These are phyloP conservation scores for Mellivora capensis DNA, from an alignment of 2,113 vertebrate genomes.

Conservation along the genomic window DNA sequence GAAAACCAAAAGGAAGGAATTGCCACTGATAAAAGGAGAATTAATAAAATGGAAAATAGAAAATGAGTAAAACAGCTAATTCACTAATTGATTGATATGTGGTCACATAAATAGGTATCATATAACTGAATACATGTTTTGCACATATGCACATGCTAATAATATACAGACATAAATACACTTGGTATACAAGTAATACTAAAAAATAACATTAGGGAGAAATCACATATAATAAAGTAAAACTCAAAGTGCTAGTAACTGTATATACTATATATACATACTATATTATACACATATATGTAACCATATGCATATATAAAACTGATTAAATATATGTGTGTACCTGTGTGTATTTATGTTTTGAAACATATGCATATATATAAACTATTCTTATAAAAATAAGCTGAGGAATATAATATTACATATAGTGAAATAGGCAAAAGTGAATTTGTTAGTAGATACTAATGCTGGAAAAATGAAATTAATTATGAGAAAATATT, in stretches of 20 bases:
- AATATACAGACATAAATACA: neutral
- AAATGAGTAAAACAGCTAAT: neutral
- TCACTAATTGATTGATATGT: neutral
- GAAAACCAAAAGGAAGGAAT: neutral
- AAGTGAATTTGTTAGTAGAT: neutral
- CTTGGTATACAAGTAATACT: neutral
- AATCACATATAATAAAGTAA: neutral
- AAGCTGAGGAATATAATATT: neutral
- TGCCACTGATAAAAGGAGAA: neutral
- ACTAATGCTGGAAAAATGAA: neutral
- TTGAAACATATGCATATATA: neutral
- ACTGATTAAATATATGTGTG: neutral
- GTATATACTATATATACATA: neutral
- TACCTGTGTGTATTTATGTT: neutral
- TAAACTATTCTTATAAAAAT: conserved; percentile 39
- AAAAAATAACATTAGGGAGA: neutral
- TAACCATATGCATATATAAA: neutral
- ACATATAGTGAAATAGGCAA: neutral
- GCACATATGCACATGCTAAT: neutral
- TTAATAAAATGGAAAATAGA: neutral
- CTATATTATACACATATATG: neutral
- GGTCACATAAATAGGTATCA: neutral
- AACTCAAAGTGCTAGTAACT: neutral
- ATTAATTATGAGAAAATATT: conserved; percentile 17
- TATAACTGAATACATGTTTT: neutral